Evolutionary conservation across 2,113 vertebrate species (phyloP).

Genomic region (Rissa tridactyla): DNA sequence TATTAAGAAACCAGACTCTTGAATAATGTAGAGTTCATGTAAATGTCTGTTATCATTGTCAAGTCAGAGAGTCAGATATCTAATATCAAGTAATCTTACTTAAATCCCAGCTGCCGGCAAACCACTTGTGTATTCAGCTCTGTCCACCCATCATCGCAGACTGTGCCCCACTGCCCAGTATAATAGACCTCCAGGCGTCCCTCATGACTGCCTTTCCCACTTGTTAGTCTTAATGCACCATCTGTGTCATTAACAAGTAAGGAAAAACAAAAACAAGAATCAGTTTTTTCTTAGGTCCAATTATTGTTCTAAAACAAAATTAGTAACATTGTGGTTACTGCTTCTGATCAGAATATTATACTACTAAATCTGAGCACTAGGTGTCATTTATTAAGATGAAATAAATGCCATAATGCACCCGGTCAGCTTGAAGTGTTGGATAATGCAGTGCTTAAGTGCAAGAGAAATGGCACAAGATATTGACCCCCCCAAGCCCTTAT

Average conservation of each 20-base stretch:
- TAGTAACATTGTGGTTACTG: background rate
- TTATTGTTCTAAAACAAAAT: background rate
- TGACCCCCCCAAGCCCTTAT: background rate
- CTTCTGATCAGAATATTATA: background rate
- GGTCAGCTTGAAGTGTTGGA: background rate
- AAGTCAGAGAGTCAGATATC: background rate
- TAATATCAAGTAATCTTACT: conserved; percentile 73
- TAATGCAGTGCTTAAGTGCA: background rate
- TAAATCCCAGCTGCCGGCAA: conserved; percentile 92
- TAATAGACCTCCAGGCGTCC: conserved; percentile 89
- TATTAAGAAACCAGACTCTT: background rate
- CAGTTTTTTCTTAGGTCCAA: background rate
- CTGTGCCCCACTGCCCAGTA: conserved; percentile 87
- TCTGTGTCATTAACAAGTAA: conserved; percentile 74
- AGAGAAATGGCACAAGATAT: background rate
- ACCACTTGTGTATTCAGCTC: conserved; percentile 86
- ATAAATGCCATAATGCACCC: background rate
- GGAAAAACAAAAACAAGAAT: background rate
- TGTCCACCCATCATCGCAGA: conserved; percentile 93
- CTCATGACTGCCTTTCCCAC: conserved; percentile 79
- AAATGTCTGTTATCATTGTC: background rate
- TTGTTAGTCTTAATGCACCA: conserved; percentile 82
- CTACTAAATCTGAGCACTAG: background rate
- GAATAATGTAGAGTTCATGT: background rate
- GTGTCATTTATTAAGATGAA: background rate